Base-by-base conservation (phyloP, 2,113 vertebrate genomes). In the Pseudorasbora parva region DNA sequence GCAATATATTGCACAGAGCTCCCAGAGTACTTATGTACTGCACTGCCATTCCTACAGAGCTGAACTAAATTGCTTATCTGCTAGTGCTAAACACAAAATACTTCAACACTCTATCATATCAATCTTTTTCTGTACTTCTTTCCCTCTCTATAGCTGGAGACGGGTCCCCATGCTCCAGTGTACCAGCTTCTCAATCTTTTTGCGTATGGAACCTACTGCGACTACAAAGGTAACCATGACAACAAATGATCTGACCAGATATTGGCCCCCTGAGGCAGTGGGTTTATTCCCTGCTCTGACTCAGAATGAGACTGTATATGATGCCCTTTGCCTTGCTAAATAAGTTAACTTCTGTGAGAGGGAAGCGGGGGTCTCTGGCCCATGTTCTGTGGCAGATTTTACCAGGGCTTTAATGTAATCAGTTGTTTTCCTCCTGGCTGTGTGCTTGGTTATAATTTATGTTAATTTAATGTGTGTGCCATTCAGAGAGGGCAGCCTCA, bases 171-270 rank as follows among this genome's bases (percentile, higher is more conserved):
- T 82, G 96, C 97, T 33, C 94, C 97, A 10, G 94, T 97, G 4
- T 97, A 96, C 90, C 97, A 96, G 85, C 95, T 98, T 83, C 96
- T 98, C 88, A 97, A 97, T 74, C 95, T 98, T 92, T 98, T 98
- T 87, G 97, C 97, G 79, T 98, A 98, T 68, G 97, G 97, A 92
- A 98, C 97, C 60, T 98, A 98, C 82, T 94, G 96, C 56, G 97
- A 98, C 92, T 98, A 98, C 89, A 93, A 97, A 95, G 96, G 97
- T 98, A 94, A 84, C 72, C 77, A 81, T 79, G 64, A 87, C 76
- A 71, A 86, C 81, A 86, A 76, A 82, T 78, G 80, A 84, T 68
- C 74, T 78, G 47, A 71, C 59, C 54, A 76, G 43, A 83, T 64
- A 71, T 86, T 56, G 56, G 74, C 82, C 81, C 84, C 80, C 54